Base-by-base conservation (phyloP, 1,140 invertebrate species). In the Cataglyphis hispanica region DNA sequence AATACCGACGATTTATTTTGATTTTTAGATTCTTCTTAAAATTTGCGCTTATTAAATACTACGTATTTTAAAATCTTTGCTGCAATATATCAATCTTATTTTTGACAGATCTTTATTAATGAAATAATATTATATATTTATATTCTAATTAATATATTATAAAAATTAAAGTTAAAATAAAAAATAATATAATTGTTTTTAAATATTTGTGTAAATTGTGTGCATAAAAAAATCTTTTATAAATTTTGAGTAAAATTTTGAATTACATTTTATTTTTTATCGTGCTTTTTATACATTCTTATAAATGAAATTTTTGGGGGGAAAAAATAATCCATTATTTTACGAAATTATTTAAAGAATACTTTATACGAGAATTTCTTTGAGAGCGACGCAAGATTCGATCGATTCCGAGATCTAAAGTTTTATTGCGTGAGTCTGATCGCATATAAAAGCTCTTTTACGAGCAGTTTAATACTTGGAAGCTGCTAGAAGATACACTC, bases 371-470 rank as follows among this genome's bases (percentile, higher is more conserved):
- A 81, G 78, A 37, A 43, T 53, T 40, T n/a, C 70, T 83, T 34
- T 31, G 53, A n/a, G 31, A 40, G 40, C 60, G 60, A 72, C 37
- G 37, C 31, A 46, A 3, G 25, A 43, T 34, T 22, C 67, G 86
- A 86, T 85, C 86, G 86, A 89, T 85, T 69, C 43, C 34, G 7
- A 22, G 86, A 22, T 31, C 53, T 74, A 77, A 88, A 89, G 66
- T 89, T 87, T 87, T 81, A 75, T 89, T 85, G 87, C 81, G 61
- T 85, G 80, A 88, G 81, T 88, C 83, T 87, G 87, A 89, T 89
- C 83, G 86, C 61, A 87, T 85, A 80, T 85, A 80, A 76, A 89
- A 88, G 86, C 87, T 75, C 75, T 75, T 89, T 88, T 89, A 89
- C 86, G 87, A 89, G 60, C 81, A 80, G 81, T 60, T 87, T 85